Evolutionary conservation across 1,140 invertebrate genomes (phyloP), one percentile per base, ranked within the genome.

Genomic region (Druon quercuslanigerum): DNA sequence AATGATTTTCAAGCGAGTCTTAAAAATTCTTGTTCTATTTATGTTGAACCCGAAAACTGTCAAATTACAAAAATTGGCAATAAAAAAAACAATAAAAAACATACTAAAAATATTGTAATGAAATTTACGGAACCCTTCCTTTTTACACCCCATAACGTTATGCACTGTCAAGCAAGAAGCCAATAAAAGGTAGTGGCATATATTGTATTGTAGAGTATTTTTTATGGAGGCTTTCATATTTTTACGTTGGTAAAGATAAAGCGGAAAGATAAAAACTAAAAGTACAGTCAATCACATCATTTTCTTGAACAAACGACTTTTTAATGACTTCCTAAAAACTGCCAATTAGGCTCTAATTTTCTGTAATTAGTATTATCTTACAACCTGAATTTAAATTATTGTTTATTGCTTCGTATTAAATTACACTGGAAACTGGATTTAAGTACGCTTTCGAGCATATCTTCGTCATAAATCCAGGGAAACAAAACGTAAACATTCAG

Each of bases 261-360:
- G 51, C 51, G 51, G 51, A 52, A 52, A 52, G 51, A 52, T 52
- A 52, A 52, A n/a, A 52, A 17, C 12, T 52, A 3, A 14, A 52
- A 16, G 14, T 52, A 52, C n/a, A 14, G 51, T 52, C 13, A 52
- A 17, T 52, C 51, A 52, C 13, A 52, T 52, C n/a, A 52, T 52
- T 52, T 17, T 52, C 12, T 52, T 16, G 13, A 8, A 52, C 51
- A 52, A 52, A 52, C n/a, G 51, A 52, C n/a, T n/a, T 52, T 52
- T 14, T n/a, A 52, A 52, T 52, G 51, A 52, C 51, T 52, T 52
- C 51, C 51, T 52, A 16, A 52, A 52, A 52, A 52, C 51, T 52
- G 14, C 51, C 51, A 52, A 52, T 52, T 52, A 52, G n/a, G 3
- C 51, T 6, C 7, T 52, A 12, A 52, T 52, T 52, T 52, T 52